Evolutionary conservation across 2,113 vertebrate genomes (phyloP), one percentile per base, ranked within the genome.

Genomic region (Hippocampus abdominalis): DNA sequence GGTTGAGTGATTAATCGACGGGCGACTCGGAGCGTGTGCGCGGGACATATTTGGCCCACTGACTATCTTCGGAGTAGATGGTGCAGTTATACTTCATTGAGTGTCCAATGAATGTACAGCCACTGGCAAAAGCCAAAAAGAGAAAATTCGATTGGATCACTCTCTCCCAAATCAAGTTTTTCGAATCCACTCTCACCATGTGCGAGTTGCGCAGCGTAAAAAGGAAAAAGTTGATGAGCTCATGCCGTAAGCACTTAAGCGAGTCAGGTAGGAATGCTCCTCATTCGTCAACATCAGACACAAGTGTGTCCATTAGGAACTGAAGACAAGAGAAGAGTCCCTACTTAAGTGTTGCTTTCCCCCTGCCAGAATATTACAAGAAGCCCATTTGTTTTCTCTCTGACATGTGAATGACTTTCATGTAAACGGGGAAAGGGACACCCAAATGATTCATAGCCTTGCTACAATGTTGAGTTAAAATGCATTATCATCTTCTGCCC

Each of bases 221-320:
- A 4, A 1, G 32, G 64, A 23, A 65, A 40, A 75, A 46, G 64
- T 63, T 59, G 51, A 76, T 87, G 82, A 85, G 72, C 81, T 87
- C 81, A 84, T 81, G 70, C 78, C 79, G 82, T 88, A 79, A 90
- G 54, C 77, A 73, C 40, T 72, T 16, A 70, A 29, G 77, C 73
- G 81, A 81, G 67, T 82, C 82, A 88, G 87, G 84, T 87, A 85
- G 64, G 70, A 71, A 73, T 61, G 76, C 13, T 69, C 62, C 75
- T 85, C 85, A 40, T 90, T 85, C 73, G 63, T 90, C 87, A 88
- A 68, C 42, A 84, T 90, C 84, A 81, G 70, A 81, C 71, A 44
- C 83, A 80, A 75, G 73, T 66, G 78, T 71, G 79, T 70, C 87
- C 86, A 88, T 88, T 89, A 88, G 71, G 80, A 61, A 62, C 78